A percentile compares a stretch with the other conserved stretches of the same genome.
Conservation (phyloP, 2,113 vertebrate genomes). For the Phaethon lepturus region DNA sequence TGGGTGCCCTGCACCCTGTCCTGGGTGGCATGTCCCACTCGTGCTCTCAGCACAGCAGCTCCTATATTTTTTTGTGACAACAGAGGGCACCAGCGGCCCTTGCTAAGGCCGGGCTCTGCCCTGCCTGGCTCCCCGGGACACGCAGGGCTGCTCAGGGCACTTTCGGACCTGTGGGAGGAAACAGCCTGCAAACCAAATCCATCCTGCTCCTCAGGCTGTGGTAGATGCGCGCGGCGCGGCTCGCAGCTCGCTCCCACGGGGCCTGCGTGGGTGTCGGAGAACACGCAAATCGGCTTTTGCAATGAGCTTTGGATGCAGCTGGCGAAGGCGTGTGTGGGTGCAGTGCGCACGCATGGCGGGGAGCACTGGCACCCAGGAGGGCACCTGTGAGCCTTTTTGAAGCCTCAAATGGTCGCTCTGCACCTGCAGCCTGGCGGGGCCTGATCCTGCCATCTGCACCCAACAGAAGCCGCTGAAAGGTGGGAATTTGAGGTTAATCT, state of each 20-base stretch:
- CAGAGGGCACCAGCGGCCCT: conserved; percentile 77
- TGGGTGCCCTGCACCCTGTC: not conserved
- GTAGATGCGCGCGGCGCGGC: not conserved
- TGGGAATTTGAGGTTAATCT: not conserved
- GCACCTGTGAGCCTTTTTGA: not conserved
- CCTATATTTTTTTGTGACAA: conserved; percentile 9
- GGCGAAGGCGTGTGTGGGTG: not conserved
- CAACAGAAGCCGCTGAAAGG: not conserved
- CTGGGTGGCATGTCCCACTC: not conserved
- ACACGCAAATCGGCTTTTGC: no score
- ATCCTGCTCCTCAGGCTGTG: not conserved
- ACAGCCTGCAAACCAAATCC: not conserved
- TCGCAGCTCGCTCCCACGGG: not conserved
- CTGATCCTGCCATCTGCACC: not conserved
- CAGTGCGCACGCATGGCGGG: rapidly evolving
- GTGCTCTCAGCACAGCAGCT: not conserved
- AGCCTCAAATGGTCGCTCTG: not conserved
- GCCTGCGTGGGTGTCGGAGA: not conserved
- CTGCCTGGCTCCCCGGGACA: not conserved
- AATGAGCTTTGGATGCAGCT: not conserved
- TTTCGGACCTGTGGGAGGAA: not conserved
- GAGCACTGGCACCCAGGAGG: not conserved
- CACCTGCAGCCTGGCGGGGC: not conserved
- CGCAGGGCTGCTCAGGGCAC: not conserved
- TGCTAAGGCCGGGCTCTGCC: not conserved